Base-by-base conservation (phyloP, 2,797 vertebrate species). In the Anableps anableps region DNA sequence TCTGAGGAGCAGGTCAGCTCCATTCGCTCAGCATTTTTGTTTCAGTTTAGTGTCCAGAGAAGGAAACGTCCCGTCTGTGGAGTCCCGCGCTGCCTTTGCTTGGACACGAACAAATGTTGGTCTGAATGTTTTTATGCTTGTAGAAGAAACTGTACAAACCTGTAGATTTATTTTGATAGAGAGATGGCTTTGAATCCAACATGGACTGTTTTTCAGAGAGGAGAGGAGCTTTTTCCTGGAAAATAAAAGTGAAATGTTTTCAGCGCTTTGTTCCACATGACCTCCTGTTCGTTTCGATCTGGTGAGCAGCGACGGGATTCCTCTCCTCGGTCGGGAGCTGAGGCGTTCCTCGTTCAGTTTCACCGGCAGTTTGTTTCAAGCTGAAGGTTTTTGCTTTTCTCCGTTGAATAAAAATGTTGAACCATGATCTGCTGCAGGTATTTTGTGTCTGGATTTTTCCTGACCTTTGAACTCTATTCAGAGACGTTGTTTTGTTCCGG, bases 141-240 rank as follows among this genome's bases (percentile, higher is more conserved):
- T 83, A 70, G 2, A 70, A 85, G 76, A 84, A 53, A 78, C 34
- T 87, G 74, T 89, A 79, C 13, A 86, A 82, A 86, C 83, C 79
- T 79, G 81, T 81, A 84, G 86, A 84, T 85, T 77, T 90, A 89
- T 90, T 88, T 88, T 88, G 64, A 71, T 90, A 87, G 81, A 72
- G 19, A 75, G 60, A 70, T 11, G 17, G 55, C 7, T 53, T 53
- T 53, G 19, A 23, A 16, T 53, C 50, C 50, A 26, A 8, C 29
- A 29, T 45, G 36, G 38, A 21, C 36, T 19, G 38, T 45, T 45
- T 66, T 38, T 66, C 17, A 66, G 34, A 62, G 13, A 66, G 34
- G 34, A 38, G 34, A 64, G 29, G 17, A 19, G 19, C 19, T 38
- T 66, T 66, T 31, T 62, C 34, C 62, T 36, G 36, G 21, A 66